Evolutionary conservation across 2,888 invertebrate genomes (phyloP), one percentile per base, ranked within the genome.

Genomic region (Torymus auratus): DNA sequence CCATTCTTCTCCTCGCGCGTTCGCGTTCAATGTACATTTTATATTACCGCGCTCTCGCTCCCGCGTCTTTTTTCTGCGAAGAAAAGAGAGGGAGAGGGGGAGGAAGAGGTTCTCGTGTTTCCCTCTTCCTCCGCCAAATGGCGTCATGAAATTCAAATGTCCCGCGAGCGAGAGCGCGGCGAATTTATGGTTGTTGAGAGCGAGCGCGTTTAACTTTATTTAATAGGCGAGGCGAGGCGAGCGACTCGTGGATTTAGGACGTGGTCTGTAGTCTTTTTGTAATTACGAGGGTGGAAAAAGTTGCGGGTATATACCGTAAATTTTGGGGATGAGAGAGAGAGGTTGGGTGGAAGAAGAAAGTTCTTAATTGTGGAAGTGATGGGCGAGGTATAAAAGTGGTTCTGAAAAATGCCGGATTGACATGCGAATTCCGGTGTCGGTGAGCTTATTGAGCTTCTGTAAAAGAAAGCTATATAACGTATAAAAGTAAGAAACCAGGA

Each of bases 1-100:
- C 82, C 81, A 68, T 74, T 72, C 80, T 80, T 78, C 13, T 10
- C 60, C 74, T 78, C 81, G 60, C 50, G 81, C 78, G 84, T 84
- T 84, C 86, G 84, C 86, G 84, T 72, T 73, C 76, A 77, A 82
- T 76, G 70, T 79, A 77, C 79, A 80, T 80, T 82, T 79, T 80
- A 80, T 80, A 82, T 82, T 77, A 71, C 73, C 73, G 52, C 28
- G 53, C 28, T n/a, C n/a, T n/a, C n/a, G 62, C 28, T 28, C 28
- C 7, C 28, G 68, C 56, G 53, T 74, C 56, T 64, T 78, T 71
- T 73, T 72, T 75, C 61, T 41, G 20, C 20, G 17, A 78, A 78
- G 78, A 78, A 82, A 80, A 80, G 50, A 67, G 3, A 28, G 28
- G 4, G 28, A 28, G 28, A 28, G 28, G 7, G 7, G 28, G 28